phyloP scores from a whole-genome alignment of 2,888 invertebrate species.

The Ophonus ardosiacus region DNA sequence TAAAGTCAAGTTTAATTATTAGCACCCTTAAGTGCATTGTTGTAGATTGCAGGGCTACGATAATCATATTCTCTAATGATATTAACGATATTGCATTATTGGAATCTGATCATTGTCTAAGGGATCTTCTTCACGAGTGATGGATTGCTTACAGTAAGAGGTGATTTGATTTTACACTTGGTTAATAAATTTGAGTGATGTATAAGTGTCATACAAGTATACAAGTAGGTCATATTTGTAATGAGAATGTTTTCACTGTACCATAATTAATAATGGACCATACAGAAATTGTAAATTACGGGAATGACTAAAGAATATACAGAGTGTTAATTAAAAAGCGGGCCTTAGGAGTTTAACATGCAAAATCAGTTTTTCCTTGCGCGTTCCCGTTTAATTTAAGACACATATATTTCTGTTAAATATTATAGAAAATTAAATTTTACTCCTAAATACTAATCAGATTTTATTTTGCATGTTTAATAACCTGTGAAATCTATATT shows the following conservation, averaged over 20 bases:
- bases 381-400: too few relatives aligned
- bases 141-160: not conserved
- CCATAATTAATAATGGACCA: not conserved
- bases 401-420: too few relatives aligned
- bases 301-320: too few relatives aligned
- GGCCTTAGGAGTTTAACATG: too few relatives aligned
- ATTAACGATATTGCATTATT: conserved; percentile 21
- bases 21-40: conserved; percentile 40
- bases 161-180: not conserved
- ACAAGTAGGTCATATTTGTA: not conserved
- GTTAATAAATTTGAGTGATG: not conserved
- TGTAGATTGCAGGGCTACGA: not conserved
- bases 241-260: not conserved
- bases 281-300: not conserved
- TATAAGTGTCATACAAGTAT: not conserved
- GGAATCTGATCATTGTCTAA: not conserved
- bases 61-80: not conserved
- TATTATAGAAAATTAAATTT: too few relatives aligned
- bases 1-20: conserved; percentile 16
- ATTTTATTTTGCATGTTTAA: too few relatives aligned
- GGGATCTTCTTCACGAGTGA: not conserved
- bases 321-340: too few relatives aligned
- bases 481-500: too few relatives aligned
- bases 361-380: too few relatives aligned
- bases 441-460: too few relatives aligned